phyloP scores from a whole-genome alignment of 1,140 invertebrate genomes.

The Neodiprion lecontei region DNA sequence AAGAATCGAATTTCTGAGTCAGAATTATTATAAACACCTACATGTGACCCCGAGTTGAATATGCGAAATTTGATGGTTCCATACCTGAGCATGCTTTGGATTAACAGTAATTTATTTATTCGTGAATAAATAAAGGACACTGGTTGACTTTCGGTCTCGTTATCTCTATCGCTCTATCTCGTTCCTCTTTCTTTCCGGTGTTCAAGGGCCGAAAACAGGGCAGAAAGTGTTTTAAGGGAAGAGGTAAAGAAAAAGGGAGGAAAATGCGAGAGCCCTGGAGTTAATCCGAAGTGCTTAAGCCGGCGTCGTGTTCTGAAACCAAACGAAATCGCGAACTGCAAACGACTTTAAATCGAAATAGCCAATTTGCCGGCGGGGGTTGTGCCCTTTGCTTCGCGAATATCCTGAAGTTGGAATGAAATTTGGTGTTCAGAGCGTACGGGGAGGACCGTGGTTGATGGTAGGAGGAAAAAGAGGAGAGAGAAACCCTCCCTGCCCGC shows the following conservation, averaged over 20 bases:
- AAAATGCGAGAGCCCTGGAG: neutral
- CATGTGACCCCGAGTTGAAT: too few relatives aligned
- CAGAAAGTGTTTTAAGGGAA: neutral
- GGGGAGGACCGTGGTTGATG: neutral
- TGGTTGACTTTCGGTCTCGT: too few relatives aligned
- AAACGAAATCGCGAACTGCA: neutral
- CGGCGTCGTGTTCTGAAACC: neutral
- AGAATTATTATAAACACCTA: neutral
- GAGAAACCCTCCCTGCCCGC: neutral
- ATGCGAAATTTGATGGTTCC: neutral
- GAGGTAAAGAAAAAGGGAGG: neutral
- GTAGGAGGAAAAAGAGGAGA: neutral
- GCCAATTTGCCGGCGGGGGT: conserved; percentile 1
- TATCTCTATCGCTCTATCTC: too few relatives aligned
- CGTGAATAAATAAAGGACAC: neutral
- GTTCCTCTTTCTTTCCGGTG: too few relatives aligned
- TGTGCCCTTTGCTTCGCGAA: conserved; percentile 1
- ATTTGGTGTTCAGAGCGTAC: conserved; percentile 7
- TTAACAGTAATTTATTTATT: neutral
- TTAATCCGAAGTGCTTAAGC: conserved; percentile 2
- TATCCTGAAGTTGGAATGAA: conserved; percentile 7
- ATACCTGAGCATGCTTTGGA: too few relatives aligned
- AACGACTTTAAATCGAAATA: conserved; percentile 7
- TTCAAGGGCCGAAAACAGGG: too few relatives aligned
- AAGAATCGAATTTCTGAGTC: neutral